Percentiles rank a stretch among this genome's conserved stretches.
phyloP scores from a whole-genome alignment of 2,113 vertebrate genomes.

The Paradisaea rubra region DNA sequence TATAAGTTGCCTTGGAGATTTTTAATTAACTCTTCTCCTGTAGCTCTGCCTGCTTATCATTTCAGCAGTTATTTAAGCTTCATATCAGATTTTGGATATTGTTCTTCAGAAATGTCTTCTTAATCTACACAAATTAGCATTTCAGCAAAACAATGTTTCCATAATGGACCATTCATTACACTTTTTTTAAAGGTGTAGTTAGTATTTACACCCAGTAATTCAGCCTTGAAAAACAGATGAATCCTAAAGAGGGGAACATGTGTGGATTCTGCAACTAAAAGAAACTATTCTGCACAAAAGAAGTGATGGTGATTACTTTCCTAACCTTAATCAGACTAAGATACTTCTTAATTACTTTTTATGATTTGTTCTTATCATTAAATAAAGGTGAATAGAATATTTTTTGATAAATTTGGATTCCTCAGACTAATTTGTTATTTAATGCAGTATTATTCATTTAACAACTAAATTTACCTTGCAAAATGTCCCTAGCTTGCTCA shows the following conservation, averaged over 20 bases:
- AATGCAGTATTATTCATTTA: not conserved
- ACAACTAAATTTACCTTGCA: not conserved
- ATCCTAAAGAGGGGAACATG: not conserved
- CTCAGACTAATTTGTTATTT: not conserved
- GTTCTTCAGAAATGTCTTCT: constrained; percentile 47
- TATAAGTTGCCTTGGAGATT: constrained; percentile 71
- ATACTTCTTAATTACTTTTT: not conserved
- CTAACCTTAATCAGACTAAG: not conserved
- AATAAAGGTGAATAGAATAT: not conserved
- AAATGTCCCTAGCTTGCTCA: not conserved
- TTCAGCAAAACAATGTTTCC: constrained; percentile 30
- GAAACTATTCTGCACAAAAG: not conserved
- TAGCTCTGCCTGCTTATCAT: constrained; percentile 64
- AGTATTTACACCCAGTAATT: not conserved
- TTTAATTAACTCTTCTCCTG: constrained; percentile 71
- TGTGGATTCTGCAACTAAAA: not conserved
- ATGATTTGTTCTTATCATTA: not conserved
- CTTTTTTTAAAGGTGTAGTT: not conserved
- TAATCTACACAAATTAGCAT: constrained; percentile 63
- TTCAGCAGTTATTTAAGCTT: constrained; percentile 60
- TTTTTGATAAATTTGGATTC: not conserved
- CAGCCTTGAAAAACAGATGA: not conserved
- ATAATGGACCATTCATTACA: not conserved
- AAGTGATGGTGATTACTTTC: not conserved
- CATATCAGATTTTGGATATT: constrained; percentile 63